These are phyloP conservation scores for Oncopeltus fasciatus DNA, from an alignment of 1,140 invertebrate species.

Conservation along the genomic window DNA sequence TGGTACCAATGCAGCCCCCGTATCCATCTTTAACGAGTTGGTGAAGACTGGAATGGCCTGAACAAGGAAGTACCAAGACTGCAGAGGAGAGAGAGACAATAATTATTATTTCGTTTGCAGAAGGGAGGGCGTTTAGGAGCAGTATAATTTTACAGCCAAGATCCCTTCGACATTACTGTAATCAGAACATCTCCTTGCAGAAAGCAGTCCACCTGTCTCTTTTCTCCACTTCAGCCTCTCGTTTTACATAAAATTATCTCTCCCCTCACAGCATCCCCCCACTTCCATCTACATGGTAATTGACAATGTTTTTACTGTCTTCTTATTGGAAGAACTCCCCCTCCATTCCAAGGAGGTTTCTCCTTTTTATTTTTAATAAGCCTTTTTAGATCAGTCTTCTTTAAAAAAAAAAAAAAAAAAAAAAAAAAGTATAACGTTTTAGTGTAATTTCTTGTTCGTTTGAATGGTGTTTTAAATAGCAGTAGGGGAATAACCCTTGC, in stretches of 20 bases:
- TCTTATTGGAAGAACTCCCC: no score
- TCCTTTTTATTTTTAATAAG: no score
- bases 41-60: neutral
- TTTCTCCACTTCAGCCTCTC: neutral
- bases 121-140: no score
- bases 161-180: neutral
- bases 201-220: neutral
- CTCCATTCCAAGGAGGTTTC: no score
- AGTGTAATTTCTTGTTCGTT: no score
- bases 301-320: slow-evolving; percentile 1
- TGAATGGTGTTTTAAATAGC: no score
- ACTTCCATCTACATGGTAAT: neutral
- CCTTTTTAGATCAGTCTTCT: no score
- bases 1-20: neutral
- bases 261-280: neutral
- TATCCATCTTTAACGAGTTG: neutral
- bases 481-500: no score
- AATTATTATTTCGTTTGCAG: slow-evolving; percentile 1
- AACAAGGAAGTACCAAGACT: neutral
- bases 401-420: no score
- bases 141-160: slow-evolving; percentile 3
- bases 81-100: neutral
- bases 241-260: slow-evolving; percentile 5
- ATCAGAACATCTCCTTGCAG: slow-evolving; percentile 7
- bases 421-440: no score